These are phyloP conservation scores for Thymelicus acteon DNA, from an alignment of 2,888 invertebrate genomes.

Conservation along the genomic window DNA sequence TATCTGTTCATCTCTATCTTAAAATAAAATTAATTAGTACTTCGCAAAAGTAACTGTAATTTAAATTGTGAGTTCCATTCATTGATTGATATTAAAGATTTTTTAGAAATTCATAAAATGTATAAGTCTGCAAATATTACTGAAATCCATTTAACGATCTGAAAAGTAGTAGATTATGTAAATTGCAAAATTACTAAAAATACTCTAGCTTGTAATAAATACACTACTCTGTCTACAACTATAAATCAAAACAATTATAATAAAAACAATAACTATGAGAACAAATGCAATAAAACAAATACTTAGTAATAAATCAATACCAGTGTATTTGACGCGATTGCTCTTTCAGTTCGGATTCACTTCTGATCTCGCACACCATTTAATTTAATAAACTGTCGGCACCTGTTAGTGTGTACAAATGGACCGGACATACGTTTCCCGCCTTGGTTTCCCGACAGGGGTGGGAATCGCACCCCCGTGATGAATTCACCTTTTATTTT, in stretches of 20 bases:
- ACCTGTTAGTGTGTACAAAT: constrained; percentile 80
- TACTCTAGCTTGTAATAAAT: no score
- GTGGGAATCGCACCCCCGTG: constrained; percentile 72
- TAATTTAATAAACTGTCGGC: constrained; percentile 80
- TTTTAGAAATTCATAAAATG: no score
- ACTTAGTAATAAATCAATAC: constrained; percentile 13
- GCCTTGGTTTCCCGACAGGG: constrained; percentile 73
- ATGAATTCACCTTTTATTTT: constrained; percentile 83
- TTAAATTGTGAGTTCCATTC: no score
- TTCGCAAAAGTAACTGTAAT: no score
- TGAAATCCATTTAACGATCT: no score
- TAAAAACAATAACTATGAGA: not conserved
- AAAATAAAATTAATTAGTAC: no score
- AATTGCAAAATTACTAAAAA: no score
- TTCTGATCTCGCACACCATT: constrained; percentile 63
- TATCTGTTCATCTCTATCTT: no score
- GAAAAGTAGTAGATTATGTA: no score
- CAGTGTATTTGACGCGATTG: constrained; percentile 3
- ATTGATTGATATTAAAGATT: no score
- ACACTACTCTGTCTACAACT: no score
- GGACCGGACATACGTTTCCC: constrained; percentile 81
- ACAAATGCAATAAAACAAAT: constrained; percentile 3
- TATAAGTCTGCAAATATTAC: no score
- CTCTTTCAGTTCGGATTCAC: constrained; percentile 21
- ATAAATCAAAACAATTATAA: not conserved